Evolutionary conservation across 1,140 invertebrate genomes (phyloP), one percentile per base, ranked within the genome.

Genomic region (Listronotus bonariensis): DNA sequence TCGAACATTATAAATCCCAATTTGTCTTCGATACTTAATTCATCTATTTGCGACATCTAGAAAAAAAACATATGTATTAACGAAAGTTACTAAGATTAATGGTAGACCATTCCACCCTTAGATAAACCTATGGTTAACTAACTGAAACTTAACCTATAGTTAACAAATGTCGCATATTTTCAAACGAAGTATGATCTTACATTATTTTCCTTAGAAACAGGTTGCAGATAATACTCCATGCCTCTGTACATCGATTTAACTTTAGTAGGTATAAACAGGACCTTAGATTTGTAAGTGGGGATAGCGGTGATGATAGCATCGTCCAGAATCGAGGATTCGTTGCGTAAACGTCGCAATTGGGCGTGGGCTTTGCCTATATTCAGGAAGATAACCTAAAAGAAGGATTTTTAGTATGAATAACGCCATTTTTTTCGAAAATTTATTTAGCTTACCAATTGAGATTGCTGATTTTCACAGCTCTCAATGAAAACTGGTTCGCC

Each of bases 1-100:
- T 98, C 96, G 77, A 96, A 97, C 95, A 98, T 97, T 51, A 98
- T 97, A 75, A 95, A 97, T 18, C 95, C 95, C 46, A 95, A 83
- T 70, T 89, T 88, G 65, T 90, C 90, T 65, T 90, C 86, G 8
- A 65, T 68, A 36, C 68, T 72, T 17, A 70, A 46, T 40, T 76
- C 75, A 20, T 76, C 71, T 36, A 61, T 65, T 60, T 68, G 64
- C 1, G 63, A 42, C 9, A 43, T 60, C 72, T 74, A 54, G 10
- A 69, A 70, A 61, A 52, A 11, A 15, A n/a, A 36, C 11, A 2
- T 34, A n/a, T n/a, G n/a, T n/a, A n/a, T n/a, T n/a, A n/a, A n/a
- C n/a, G n/a, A n/a, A n/a, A n/a, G n/a, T n/a, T n/a, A n/a, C n/a
- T n/a, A n/a, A n/a, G n/a, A n/a, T 3, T 26, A 26, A 26, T 3